Evolutionary conservation across 2,888 invertebrate species (phyloP).

Genomic region (Acronicta alni): DNA sequence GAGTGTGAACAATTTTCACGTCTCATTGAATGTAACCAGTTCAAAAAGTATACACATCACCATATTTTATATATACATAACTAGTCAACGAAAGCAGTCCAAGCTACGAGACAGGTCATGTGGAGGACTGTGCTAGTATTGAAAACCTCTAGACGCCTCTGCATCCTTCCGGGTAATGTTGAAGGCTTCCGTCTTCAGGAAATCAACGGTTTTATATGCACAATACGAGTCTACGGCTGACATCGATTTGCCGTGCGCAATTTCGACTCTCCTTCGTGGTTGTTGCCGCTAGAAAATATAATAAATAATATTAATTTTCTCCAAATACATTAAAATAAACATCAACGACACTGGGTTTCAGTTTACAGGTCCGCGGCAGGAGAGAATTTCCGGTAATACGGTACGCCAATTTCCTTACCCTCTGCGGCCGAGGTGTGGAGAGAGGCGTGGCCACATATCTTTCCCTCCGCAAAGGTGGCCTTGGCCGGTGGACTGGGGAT

Average conservation of each 20-base stretch:
- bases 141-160: conserved; percentile 89
- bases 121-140: conserved; percentile 33
- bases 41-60: neutral
- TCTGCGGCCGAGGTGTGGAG: no score
- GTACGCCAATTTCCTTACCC: no score
- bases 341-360: no score
- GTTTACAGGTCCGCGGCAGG: no score
- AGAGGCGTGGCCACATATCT: no score
- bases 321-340: neutral
- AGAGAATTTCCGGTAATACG: no score
- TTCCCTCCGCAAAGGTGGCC: no score
- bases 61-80: no score
- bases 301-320: neutral
- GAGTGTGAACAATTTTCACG: neutral
- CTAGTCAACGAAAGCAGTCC: no score
- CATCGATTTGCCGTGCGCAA: conserved; percentile 70
- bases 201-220: conserved; percentile 97
- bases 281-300: conserved; percentile 59
- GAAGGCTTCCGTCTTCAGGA: conserved; percentile 97
- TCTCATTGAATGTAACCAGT: no score
- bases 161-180: conserved; percentile 95
- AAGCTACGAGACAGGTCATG: no score
- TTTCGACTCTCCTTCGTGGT: conserved; percentile 48
- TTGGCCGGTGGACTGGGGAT: no score
- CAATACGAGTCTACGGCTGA: conserved; percentile 78